Evolutionary conservation across 2,113 vertebrate species (phyloP), one percentile per base, ranked within the genome.

Genomic region (Nannospalax galili): DNA sequence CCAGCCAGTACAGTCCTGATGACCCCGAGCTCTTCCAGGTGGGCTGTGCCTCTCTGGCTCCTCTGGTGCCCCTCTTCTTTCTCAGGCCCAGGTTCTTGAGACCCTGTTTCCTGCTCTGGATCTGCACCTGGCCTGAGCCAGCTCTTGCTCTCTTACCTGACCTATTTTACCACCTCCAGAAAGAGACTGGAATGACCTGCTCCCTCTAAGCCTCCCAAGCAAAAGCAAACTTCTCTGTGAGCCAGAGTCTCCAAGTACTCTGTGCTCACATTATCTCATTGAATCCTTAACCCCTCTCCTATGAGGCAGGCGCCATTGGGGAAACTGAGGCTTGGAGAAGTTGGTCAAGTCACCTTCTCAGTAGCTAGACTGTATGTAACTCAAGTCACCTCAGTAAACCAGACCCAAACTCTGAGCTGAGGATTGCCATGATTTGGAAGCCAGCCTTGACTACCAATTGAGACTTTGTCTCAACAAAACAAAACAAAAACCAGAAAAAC

Each of bases 11-110:
- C 98, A 99, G 99, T 97, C 98, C 99, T 0, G 98, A 99, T 0
- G 99, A 99, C 95, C 97, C 98, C 0, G 99, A 99, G 98, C 99
- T 99, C 90, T 99, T 99, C 92, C 99, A 99, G 99, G 99, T 99
- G 97, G 11, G 89, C 30, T 45, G 26, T 7, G 56, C 0, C 1
- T 30, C 16, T 1, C 4, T 19, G 1, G 1, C 62, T 42, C 32
- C 16, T 4, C 26, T 0, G 22, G 0, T 10, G 45, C 37, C 14
- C 32, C 42, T 24, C 30, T 7, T 10, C 37, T 56, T 58, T 22
- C 26, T 69, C 22, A 7, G 7, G 42, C 30, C 19, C 5, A 0
- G n/a, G 48, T n/a, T 72, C 52, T 37, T 14, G 16, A 22, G 35
- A 10, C 52, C n/a, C 22, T 3, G 64, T 17, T 72, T 84, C 14